phyloP scores from a whole-genome alignment of 2,797 vertebrate genomes.

The Oryzias dopingdopingensis region DNA sequence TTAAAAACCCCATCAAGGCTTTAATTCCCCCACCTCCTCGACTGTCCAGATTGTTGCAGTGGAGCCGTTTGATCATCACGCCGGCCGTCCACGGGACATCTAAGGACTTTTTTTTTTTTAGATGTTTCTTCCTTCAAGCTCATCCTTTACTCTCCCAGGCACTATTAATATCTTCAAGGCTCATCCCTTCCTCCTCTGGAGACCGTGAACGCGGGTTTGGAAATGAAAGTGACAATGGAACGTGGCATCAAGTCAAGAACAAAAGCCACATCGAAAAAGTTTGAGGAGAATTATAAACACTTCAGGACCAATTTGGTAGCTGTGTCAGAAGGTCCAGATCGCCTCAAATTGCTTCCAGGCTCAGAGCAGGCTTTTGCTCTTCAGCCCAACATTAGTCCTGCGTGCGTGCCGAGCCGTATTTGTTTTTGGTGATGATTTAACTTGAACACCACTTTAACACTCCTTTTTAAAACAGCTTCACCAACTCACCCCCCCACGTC shows the following conservation, averaged over 20 bases:
- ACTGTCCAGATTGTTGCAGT: constrained; percentile 63
- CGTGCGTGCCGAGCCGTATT: constrained; percentile 1
- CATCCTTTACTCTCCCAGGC: too few species aligned
- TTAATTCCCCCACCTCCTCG: constrained; percentile 65
- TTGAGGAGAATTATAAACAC: constrained; percentile 69
- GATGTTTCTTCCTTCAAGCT: constrained; percentile 44
- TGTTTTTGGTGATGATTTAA: constrained; percentile 6
- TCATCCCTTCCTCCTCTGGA: constrained; percentile 30
- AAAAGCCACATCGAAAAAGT: constrained; percentile 51
- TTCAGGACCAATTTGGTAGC: constrained; percentile 59
- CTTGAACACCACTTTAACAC: constrained; percentile 30
- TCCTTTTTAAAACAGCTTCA: constrained; percentile 10
- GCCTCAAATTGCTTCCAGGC: constrained; percentile 68
- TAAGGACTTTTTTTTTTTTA: constrained; percentile 45
- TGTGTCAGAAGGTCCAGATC: constrained; percentile 65
- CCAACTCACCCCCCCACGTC: constrained; percentile 9
- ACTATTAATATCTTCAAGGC: constrained; percentile 61
- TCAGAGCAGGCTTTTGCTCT: constrained; percentile 19
- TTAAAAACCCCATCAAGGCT: constrained; percentile 75
- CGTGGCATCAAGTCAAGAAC: constrained; percentile 49
- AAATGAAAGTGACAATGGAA: constrained; percentile 53
- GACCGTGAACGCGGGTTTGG: constrained; percentile 20
- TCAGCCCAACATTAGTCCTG: constrained; percentile 9
- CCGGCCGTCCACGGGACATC: constrained; percentile 49
- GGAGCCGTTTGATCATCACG: constrained; percentile 69